Conservation (phyloP, 2,888 invertebrate genomes). For the Heliconius ismenius region DNA sequence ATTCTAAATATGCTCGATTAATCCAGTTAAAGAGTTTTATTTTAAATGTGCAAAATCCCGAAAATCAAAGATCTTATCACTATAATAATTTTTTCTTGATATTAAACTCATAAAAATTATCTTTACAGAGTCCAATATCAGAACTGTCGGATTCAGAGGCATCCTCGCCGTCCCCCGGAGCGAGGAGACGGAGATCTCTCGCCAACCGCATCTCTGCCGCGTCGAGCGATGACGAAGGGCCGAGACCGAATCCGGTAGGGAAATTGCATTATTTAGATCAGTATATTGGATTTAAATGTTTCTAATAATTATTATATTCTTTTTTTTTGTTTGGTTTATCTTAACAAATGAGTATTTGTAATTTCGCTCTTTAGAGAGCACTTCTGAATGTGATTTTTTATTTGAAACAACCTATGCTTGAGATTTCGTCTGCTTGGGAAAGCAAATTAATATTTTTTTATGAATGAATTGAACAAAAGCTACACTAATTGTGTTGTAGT, state of each 20-base stretch:
- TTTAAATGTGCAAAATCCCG: background rate
- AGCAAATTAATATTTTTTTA: no score
- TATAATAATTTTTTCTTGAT: background rate
- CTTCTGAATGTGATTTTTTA: background rate
- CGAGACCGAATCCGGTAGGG: conserved; percentile 58
- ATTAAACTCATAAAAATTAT: conserved; percentile 24
- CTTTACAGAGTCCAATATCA: conserved; percentile 78
- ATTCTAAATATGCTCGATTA: background rate
- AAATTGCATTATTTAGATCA: conserved; percentile 1
- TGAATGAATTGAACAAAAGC: no score
- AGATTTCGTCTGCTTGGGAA: no score
- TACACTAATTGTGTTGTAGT: no score
- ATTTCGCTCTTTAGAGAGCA: background rate
- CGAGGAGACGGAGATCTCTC: conserved; percentile 59
- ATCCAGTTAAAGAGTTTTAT: background rate
- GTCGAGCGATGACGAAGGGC: conserved; percentile 72
- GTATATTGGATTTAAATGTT: background rate
- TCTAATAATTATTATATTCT: background rate
- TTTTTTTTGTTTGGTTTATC: background rate
- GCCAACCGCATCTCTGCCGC: conserved; percentile 70
- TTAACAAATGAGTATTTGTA: background rate
- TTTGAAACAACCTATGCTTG: no score
- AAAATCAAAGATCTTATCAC: background rate
- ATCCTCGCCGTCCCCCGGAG: conserved; percentile 66
- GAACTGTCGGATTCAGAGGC: conserved; percentile 83